Evolutionary conservation across 2,797 vertebrate species (phyloP), one percentile per base, ranked within the genome.

Genomic region (Catharus ustulatus): DNA sequence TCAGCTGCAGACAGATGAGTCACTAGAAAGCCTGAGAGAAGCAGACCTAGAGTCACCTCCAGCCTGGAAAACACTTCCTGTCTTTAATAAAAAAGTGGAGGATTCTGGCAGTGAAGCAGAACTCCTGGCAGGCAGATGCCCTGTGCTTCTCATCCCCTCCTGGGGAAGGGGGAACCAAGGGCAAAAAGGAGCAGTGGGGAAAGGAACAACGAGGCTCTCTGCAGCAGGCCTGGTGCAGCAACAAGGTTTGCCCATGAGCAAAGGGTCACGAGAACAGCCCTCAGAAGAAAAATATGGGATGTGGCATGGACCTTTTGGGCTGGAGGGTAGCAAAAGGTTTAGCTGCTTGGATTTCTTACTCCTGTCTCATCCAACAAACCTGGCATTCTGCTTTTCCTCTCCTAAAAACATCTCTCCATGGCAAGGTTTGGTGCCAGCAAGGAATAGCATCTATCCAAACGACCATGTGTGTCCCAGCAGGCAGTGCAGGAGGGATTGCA

Each of bases 1-100:
- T 97, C 71, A 43, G 85, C 20, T 93, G 93, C 86, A 98, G 95
- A 97, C 85, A 69, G 61, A 92, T 97, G 96, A 97, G 84, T 97
- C 98, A 97, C 72, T 67, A 86, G 68, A 87, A 92, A 71, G 69
- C 84, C 78, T 52, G 82, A 91, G 63, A 75, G 93, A 95, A 83
- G 90, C 79, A 96, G 96, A 77, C 91, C 73, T 20, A 58, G 78
- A 89, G 76, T 94, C 94, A 97, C 97, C 96, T 96, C 92, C 62
- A 96, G 92, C 95, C 96, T 86, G 76, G 84, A 88, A 66, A 96
- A 95, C 49, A n/a, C 77, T 59, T 48, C 57, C 89, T 34, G 49
- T 67, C 67, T 69, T 77, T 66, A 71, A 52, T 51, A 59, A 49
- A 71, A 77, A 61, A 73, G 22, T 34, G 32, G 36, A 67, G 61